These are phyloP conservation scores for Galemys pyrenaicus DNA, from an alignment of 2,113 vertebrate species.

Conservation along the genomic window DNA sequence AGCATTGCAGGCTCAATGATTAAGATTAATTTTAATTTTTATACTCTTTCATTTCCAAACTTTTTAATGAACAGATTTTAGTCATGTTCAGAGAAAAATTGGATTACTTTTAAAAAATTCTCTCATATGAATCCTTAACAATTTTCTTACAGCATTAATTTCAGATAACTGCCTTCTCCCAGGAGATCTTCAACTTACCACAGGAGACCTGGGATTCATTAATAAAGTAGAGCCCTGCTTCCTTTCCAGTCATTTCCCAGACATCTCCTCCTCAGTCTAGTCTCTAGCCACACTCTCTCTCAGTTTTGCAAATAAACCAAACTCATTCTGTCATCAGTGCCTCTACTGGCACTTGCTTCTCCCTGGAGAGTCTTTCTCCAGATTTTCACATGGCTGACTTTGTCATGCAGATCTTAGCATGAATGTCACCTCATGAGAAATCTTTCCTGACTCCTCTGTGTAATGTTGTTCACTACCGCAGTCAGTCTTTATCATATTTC, in stretches of 20 bases:
- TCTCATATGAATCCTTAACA: background rate
- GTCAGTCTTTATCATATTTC: background rate
- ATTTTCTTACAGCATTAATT: background rate
- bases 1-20: background rate
- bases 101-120: background rate
- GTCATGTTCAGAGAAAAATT: background rate
- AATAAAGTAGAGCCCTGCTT: background rate
- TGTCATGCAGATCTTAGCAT: constrained; percentile 15
- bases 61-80: background rate
- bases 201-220: background rate
- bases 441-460: background rate
- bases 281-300: background rate
- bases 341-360: background rate
- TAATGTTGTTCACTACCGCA: background rate
- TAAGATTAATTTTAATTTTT: background rate
- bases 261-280: background rate
- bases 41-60: background rate
- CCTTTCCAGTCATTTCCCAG: background rate
- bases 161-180: background rate
- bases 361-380: background rate
- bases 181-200: background rate
- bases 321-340: background rate
- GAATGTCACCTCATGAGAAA: background rate
- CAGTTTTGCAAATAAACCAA: background rate
- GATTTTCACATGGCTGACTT: constrained; percentile 25